Evolutionary conservation across 2,113 vertebrate species (phyloP).

Genomic region (Periophthalmus modestus): DNA sequence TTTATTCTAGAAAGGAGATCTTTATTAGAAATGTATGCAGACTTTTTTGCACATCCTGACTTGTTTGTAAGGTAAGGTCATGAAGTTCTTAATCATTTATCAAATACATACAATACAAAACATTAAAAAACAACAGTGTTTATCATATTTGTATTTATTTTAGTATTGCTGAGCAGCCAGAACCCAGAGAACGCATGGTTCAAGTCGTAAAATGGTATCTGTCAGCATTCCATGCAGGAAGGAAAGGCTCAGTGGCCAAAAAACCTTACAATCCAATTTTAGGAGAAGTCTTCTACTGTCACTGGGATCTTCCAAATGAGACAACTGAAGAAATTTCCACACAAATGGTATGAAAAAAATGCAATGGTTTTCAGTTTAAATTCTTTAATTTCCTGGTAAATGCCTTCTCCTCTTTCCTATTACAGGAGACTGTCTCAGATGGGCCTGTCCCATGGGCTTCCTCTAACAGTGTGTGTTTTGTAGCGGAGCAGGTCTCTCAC

Average conservation of each 20-base stretch:
- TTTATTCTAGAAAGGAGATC: conserved; percentile 98
- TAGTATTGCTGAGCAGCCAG: conserved; percentile 93
- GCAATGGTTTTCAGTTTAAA: neutral
- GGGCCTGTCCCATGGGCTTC: conserved; percentile 92
- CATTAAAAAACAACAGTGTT: no score
- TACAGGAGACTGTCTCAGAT: conserved; percentile 89
- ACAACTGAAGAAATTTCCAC: conserved; percentile 77
- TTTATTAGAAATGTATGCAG: conserved; percentile 98
- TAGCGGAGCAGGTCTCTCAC: conserved; percentile 98
- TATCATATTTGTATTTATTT: neutral
- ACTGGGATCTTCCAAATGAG: conserved; percentile 89
- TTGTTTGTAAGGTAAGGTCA: conserved; percentile 92
- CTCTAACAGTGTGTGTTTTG: conserved; percentile 88
- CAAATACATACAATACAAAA: neutral
- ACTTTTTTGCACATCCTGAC: conserved; percentile 98
- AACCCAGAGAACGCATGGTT: conserved; percentile 93
- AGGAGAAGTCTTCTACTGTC: conserved; percentile 96
- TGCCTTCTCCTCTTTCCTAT: neutral
- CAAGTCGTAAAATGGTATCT: conserved; percentile 98
- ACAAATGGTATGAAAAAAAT: conserved; percentile 53
- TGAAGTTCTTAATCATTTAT: neutral
- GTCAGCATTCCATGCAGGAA: conserved; percentile 97
- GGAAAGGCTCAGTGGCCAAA: conserved; percentile 98
- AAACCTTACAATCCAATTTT: conserved; percentile 98
- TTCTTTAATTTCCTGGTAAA: neutral